Evolutionary conservation across 2,113 vertebrate genomes (phyloP).

Genomic region (Bubalus kerabau): DNA sequence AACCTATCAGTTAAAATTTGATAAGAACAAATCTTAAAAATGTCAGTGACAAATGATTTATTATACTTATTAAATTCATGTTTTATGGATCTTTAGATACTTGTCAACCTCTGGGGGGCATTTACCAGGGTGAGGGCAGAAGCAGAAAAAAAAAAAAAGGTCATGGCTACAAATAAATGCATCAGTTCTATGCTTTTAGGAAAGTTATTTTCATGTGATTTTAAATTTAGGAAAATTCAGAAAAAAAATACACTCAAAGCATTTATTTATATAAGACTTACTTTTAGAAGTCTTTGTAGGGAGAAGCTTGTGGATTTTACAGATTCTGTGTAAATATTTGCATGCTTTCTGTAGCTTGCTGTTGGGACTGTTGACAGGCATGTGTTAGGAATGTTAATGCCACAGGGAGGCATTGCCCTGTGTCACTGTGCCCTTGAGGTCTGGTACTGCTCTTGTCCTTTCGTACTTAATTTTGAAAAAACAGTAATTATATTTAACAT

Average conservation of each 20-base stretch:
- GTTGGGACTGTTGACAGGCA: background rate
- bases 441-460: background rate
- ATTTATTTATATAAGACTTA: background rate
- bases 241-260: background rate
- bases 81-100: slow-evolving; percentile 53
- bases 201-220: slow-evolving; percentile 3
- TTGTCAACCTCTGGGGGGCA: background rate
- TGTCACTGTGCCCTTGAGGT: background rate
- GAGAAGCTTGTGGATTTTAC: background rate
- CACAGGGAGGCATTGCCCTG: background rate
- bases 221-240: slow-evolving; percentile 29
- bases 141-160: background rate
- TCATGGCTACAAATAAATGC: slow-evolving; percentile 12
- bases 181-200: background rate
- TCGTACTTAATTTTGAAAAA: background rate
- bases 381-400: background rate
- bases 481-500: background rate
- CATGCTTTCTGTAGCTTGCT: background rate
- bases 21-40: slow-evolving; percentile 56
- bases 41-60: slow-evolving; percentile 51
- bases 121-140: background rate
- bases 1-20: slow-evolving; percentile 56
- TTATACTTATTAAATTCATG: slow-evolving; percentile 45
- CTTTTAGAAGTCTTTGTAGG: slow-evolving; percentile 25
- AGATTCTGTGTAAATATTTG: background rate